Base-by-base conservation (phyloP, 2,888 invertebrate species). In the Drosophila gaucha region DNA sequence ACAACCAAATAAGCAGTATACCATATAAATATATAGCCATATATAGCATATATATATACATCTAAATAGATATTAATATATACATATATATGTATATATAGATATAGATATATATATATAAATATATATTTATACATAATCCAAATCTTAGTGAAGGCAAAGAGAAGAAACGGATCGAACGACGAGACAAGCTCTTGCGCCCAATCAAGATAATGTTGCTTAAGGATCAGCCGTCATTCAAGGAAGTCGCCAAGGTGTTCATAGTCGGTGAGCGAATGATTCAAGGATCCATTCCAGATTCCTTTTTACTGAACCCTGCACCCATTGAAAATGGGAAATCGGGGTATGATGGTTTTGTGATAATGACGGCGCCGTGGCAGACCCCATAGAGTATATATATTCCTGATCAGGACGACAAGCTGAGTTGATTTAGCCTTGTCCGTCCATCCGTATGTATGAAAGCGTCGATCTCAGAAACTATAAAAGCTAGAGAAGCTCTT, bases 171-270 rank as follows among this genome's bases (percentile, higher is more conserved):
- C 20, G 30, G n/a, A 46, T 5, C 16, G 18, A 12, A 6, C 33
- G 33, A 50, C 35, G 8, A 28, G 20, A 36, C 18, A 26, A 14
- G 20, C 3, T 28, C 41, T 31, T n/a, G 20, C 20, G 9, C n/a
- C 14, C n/a, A 44, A 14, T 22, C 16, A 20, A 5, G 12, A 50
- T 5, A 9, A 72, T 74, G 74, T 46, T 74, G 59, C 59, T 65
- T 3, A 74, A 67, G 41, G 65, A 71, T 54, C 62, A 79, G 31
- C 63, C 72, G n/a, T 18, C 44, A 5, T 33, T 77, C 1, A 65
- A 58, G 10, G 76, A 78, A 31, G 67, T 77, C 33, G 66, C 68
- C 38, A 77, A 75, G 41, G 41, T 75, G 12, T 71, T 77, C 10
- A 51, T 68, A 20, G 68, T 79, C 6, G 77, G 77, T 78, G 28